Evolutionary conservation across 2,113 vertebrate genomes (phyloP).

Genomic region (Sus scrofa): T2T-Sscrofa CM000826.6:60537001-60537500

Average conservation of each 20-base stretch:
- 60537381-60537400: too few species aligned
- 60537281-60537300: neutral
- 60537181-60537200: neutral
- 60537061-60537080: neutral
- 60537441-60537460: neutral
- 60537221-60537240: neutral
- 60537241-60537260: neutral
- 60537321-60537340: neutral
- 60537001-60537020: neutral
- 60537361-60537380: neutral
- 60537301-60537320: neutral
- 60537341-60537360: neutral
- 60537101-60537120: neutral
- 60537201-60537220: neutral
- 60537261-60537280: neutral
- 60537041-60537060: neutral
- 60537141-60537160: neutral
- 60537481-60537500: constrained; percentile 14
- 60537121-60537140: neutral
- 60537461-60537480: constrained; percentile 37
- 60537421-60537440: constrained; percentile 12
- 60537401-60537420: constrained; percentile 15
- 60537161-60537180: neutral
- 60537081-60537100: neutral
- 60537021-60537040: neutral